Conservation (phyloP, 2,797 vertebrate genomes). For the Octomys mimax region DNA sequence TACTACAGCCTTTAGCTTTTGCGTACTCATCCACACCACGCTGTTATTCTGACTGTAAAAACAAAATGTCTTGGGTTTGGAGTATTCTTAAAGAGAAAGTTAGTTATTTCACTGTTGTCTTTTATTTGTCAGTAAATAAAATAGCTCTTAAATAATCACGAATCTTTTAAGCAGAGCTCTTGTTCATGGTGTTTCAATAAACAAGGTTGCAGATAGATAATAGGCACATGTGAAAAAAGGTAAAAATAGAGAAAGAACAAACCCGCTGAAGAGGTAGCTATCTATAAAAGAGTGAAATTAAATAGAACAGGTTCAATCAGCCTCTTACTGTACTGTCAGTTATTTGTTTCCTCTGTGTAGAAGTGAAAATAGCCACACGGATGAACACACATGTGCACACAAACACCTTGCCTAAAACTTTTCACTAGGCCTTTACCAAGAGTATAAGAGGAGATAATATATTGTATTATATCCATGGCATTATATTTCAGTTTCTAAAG, state of each 20-base stretch:
- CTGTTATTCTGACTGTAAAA: constrained; percentile 17
- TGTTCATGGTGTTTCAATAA: not conserved
- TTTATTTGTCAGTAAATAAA: constrained; percentile 16
- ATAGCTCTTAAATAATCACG: constrained; percentile 40
- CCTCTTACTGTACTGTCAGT: not conserved
- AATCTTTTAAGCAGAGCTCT: not conserved
- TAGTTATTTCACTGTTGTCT: not conserved
- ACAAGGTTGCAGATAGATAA: not conserved
- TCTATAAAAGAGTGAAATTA: not conserved
- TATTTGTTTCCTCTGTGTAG: not conserved
- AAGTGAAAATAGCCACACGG: not conserved
- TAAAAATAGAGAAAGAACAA: constrained; percentile 3
- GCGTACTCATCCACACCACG: not conserved
- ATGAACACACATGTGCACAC: not conserved
- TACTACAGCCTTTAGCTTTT: not conserved
- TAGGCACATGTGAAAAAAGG: not conserved
- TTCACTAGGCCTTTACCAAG: not conserved
- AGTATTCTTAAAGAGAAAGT: not conserved
- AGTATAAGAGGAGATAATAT: not conserved
- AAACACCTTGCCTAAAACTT: not conserved
- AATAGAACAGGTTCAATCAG: not conserved
- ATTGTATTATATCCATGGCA: not conserved
- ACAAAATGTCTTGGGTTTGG: not conserved
- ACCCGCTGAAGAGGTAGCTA: not conserved
- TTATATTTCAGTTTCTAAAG: constrained; percentile 22